Conservation (phyloP, 2,113 vertebrate genomes). For the Oryzias celebensis region DNA sequence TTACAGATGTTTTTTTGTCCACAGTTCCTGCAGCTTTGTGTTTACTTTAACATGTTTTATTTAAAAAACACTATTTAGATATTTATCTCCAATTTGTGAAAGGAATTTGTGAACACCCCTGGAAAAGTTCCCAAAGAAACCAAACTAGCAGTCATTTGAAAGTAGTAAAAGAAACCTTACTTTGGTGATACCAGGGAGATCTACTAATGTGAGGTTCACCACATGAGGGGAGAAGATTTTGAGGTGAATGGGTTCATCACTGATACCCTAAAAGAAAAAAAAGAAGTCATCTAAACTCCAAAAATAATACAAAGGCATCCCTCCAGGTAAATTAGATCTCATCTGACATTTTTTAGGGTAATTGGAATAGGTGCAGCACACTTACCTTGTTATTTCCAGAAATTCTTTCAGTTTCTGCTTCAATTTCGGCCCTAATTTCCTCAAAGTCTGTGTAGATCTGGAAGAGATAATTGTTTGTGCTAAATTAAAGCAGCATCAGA, state of each 20-base stretch:
- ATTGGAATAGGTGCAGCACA: background rate
- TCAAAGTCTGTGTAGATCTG: conserved; percentile 95
- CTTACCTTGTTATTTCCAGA: conserved; percentile 96
- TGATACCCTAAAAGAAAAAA: conserved; percentile 85
- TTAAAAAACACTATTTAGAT: too few species aligned
- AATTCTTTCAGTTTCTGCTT: conserved; percentile 93
- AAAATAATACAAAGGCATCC: background rate
- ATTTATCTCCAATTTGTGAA: too few species aligned
- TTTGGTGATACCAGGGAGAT: conserved; percentile 98
- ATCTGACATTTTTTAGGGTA: background rate
- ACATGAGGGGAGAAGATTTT: conserved; percentile 96
- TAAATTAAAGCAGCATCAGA: background rate
- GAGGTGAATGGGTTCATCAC: conserved; percentile 94
- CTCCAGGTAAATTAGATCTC: background rate
- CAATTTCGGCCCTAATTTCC: conserved; percentile 97
- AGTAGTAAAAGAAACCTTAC: conserved; percentile 60
- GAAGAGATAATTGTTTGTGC: conserved; percentile 28
- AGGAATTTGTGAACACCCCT: too few species aligned
- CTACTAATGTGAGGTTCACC: conserved; percentile 95
- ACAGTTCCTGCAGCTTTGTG: too few species aligned
- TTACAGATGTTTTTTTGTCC: too few species aligned
- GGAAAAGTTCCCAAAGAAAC: too few species aligned
- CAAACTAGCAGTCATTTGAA: background rate
- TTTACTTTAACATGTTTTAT: too few species aligned
- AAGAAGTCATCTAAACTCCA: background rate